Evolutionary conservation across 2,888 invertebrate genomes (phyloP).

Genomic region (Torymus texanus): DNA sequence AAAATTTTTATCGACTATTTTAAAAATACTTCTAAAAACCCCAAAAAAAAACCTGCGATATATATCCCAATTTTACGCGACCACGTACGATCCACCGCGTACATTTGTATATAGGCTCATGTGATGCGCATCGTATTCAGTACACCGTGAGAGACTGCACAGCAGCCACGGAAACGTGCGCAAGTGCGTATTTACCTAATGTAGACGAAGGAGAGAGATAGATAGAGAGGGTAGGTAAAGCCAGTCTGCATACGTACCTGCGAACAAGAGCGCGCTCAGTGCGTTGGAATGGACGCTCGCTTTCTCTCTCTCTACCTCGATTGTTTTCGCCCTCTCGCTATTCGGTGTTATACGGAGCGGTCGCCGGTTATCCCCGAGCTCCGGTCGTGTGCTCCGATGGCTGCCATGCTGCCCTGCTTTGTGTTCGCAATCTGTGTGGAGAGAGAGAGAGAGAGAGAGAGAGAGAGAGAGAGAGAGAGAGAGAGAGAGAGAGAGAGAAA

Average conservation of each 20-base stretch:
- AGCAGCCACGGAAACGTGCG: background rate
- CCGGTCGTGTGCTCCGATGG: too few relatives aligned
- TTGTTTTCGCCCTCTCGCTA: constrained; percentile 30
- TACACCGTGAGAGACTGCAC: background rate
- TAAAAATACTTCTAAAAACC: too few relatives aligned
- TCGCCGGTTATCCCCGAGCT: too few relatives aligned
- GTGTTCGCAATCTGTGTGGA: too few relatives aligned
- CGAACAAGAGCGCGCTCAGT: background rate
- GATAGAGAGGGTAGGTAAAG: background rate
- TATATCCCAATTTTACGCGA: too few relatives aligned
- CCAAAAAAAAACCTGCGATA: too few relatives aligned
- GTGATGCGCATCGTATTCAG: background rate
- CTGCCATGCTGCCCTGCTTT: too few relatives aligned
- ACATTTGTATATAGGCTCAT: constrained; percentile 6
- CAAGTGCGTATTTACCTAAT: constrained; percentile 43
- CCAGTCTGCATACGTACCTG: background rate
- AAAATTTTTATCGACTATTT: too few relatives aligned
- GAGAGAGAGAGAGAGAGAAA: too few relatives aligned
- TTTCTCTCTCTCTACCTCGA: background rate
- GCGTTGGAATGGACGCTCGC: background rate
- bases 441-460: too few relatives aligned
- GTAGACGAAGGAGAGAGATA: constrained; percentile 17
- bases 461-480: too few relatives aligned
- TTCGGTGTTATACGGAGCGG: background rate
- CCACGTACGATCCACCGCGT: background rate